A percentile compares a stretch with the other conserved stretches of the same genome.
These are phyloP conservation scores for Danio aesculapii DNA, from an alignment of 2,797 vertebrate species.

Conservation along the genomic window DNA sequence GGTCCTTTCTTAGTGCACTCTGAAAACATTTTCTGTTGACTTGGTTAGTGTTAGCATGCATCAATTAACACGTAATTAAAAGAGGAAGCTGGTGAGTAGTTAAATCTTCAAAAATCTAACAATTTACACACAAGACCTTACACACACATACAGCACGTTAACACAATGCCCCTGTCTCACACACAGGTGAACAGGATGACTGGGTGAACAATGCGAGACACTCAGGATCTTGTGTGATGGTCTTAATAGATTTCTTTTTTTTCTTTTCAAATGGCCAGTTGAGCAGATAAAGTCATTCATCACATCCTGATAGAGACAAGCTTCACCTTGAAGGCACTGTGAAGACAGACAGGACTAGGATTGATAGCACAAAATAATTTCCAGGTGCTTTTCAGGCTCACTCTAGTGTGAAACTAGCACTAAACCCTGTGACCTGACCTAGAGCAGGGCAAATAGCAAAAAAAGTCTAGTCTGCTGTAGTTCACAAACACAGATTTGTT, in stretches of 20 bases:
- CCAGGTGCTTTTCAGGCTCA: constrained; percentile 46
- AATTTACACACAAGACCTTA: neutral
- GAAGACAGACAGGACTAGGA: constrained; percentile 44
- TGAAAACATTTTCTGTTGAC: too few species aligned
- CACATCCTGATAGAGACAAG: constrained; percentile 53
- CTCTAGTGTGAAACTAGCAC: constrained; percentile 47
- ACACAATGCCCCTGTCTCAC: neutral
- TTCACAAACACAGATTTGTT: constrained; percentile 15
- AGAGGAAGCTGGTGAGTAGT: too few species aligned
- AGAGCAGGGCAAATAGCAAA: neutral
- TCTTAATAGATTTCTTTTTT: constrained; percentile 48
- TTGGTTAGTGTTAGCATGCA: too few species aligned
- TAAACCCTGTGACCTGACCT: constrained; percentile 35
- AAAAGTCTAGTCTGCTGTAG: constrained; percentile 8
- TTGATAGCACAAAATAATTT: constrained; percentile 54
- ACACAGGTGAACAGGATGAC: neutral
- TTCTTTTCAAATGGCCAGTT: constrained; percentile 52
- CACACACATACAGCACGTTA: neutral
- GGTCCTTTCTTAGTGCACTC: too few species aligned
- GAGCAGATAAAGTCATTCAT: constrained; percentile 56
- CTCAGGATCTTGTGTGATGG: constrained; percentile 33
- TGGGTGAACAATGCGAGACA: neutral
- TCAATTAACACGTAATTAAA: too few species aligned
- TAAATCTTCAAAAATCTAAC: neutral
- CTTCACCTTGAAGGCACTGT: constrained; percentile 39